These are phyloP conservation scores for Biston betularia DNA, from an alignment of 2,888 invertebrate genomes.

Conservation along the genomic window DNA sequence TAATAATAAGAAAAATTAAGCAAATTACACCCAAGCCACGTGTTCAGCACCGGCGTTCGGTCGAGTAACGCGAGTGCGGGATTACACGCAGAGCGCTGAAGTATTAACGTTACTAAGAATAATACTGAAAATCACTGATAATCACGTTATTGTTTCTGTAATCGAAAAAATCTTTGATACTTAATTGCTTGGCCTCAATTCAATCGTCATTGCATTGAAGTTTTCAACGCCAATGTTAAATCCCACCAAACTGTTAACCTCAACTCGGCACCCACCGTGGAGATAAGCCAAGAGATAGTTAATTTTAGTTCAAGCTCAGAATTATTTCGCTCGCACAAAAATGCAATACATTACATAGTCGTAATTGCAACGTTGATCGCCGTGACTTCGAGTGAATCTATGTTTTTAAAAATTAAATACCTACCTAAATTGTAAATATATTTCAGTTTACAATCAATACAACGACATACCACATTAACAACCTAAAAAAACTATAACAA, in stretches of 20 bases:
- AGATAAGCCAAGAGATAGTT: constrained; percentile 66
- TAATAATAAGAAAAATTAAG: no score
- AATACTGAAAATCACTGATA: no score
- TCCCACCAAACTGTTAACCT: constrained; percentile 63
- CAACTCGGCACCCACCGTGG: constrained; percentile 63
- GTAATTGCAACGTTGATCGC: not conserved
- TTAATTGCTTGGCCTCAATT: not conserved
- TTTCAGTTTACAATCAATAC: no score
- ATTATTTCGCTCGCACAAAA: constrained; percentile 49
- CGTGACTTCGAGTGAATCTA: not conserved
- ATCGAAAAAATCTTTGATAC: no score
- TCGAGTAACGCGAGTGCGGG: no score
- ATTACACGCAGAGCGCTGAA: no score
- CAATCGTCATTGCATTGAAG: constrained; percentile 5
- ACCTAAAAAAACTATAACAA: no score
- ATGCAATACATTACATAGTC: constrained; percentile 25
- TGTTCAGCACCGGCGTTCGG: no score
- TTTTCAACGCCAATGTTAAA: constrained; percentile 30
- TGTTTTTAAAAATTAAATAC: not conserved
- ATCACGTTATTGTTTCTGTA: no score
- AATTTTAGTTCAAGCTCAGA: constrained; percentile 61
- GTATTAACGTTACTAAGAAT: no score
- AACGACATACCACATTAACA: no score
- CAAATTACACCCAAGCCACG: no score
- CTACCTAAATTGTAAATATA: not conserved